Evolutionary conservation across 2,888 invertebrate genomes (phyloP).

Genomic region (Cheilosia variabilis): DNA sequence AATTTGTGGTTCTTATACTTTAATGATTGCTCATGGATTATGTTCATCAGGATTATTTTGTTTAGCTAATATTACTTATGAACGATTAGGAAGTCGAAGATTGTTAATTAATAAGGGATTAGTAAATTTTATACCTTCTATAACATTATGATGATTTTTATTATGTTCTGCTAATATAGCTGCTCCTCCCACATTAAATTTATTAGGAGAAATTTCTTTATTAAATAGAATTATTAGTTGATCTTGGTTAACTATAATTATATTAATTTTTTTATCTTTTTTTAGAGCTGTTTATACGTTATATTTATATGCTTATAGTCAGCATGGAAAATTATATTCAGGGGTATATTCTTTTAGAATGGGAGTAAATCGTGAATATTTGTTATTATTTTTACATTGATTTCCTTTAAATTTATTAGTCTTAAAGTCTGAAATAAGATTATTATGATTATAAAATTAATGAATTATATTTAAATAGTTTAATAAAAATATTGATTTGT

Average conservation of each 20-base stretch:
- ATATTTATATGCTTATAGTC: constrained; percentile 87
- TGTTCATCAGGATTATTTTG: constrained; percentile 88
- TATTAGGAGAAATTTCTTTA: constrained; percentile 87
- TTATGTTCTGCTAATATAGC: constrained; percentile 87
- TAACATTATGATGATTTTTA: constrained; percentile 88
- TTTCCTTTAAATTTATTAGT: constrained; percentile 87
- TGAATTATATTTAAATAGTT: constrained; percentile 85
- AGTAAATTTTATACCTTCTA: constrained; percentile 86
- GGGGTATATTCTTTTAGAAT: constrained; percentile 85
- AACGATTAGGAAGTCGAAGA: constrained; percentile 86
- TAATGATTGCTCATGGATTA: constrained; percentile 88
- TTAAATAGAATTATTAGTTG: constrained; percentile 86
- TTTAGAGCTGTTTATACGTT: constrained; percentile 88
- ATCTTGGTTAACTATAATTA: constrained; percentile 84
- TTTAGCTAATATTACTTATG: constrained; percentile 87
- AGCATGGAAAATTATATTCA: constrained; percentile 86
- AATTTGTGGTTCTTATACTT: constrained; percentile 84
- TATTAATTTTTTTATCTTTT: constrained; percentile 86
- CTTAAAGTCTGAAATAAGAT: constrained; percentile 85
- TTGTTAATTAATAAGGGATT: constrained; percentile 87
- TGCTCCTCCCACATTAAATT: constrained; percentile 88
- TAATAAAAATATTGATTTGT: constrained; percentile 89
- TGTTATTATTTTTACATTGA: constrained; percentile 87
- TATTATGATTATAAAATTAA: constrained; percentile 83
- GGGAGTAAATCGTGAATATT: constrained; percentile 85